Evolutionary conservation across 2,888 invertebrate species (phyloP).

Genomic region (Crepidodera aurea): DNA sequence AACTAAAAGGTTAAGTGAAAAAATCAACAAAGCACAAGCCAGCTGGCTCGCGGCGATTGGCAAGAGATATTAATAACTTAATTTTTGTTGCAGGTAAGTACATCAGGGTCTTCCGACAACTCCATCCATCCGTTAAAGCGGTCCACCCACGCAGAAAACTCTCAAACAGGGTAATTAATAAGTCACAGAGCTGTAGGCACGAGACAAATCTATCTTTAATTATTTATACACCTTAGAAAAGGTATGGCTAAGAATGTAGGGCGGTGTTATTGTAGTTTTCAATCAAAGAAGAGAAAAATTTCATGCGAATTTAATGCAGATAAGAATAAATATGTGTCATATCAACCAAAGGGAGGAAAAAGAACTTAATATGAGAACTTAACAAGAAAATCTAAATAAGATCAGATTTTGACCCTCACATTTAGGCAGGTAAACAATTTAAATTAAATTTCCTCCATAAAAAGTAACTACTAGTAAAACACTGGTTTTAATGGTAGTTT

Average conservation of each 20-base stretch:
- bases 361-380: too few relatives aligned
- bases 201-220: slow-evolving; percentile 13
- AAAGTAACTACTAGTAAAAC: too few relatives aligned
- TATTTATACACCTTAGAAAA: slow-evolving; percentile 7
- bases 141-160: slow-evolving; percentile 24
- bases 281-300: too few relatives aligned
- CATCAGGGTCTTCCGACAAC: slow-evolving; percentile 19
- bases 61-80: slow-evolving; percentile 28
- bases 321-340: too few relatives aligned
- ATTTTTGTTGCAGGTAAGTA: slow-evolving; percentile 39
- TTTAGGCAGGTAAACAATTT: too few relatives aligned
- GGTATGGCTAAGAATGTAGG: background rate
- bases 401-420: too few relatives aligned
- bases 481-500: too few relatives aligned
- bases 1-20: slow-evolving; percentile 1
- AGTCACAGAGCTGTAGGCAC: slow-evolving; percentile 5
- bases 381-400: too few relatives aligned
- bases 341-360: too few relatives aligned
- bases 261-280: too few relatives aligned
- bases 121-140: slow-evolving; percentile 16
- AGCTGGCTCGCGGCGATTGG: slow-evolving; percentile 17
- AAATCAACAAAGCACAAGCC: slow-evolving; percentile 20
- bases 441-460: too few relatives aligned
- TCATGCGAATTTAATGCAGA: too few relatives aligned
- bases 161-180: slow-evolving; percentile 27